Evolutionary conservation across 1,140 invertebrate species (phyloP).

Genomic region (Paralvinella palmiformis): DNA sequence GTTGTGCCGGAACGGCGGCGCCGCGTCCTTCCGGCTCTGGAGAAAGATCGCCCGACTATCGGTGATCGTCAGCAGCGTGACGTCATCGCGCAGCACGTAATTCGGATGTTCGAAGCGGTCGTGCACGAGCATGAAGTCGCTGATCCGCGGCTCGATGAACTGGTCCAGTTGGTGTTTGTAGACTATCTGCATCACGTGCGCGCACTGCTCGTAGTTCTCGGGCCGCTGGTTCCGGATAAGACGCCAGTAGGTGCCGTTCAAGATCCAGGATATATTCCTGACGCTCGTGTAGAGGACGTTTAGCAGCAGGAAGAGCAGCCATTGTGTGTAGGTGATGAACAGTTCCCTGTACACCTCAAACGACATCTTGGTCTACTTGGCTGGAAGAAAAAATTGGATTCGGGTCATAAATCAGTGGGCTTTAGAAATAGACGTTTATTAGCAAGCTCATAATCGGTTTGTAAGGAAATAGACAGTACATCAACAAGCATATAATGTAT

Average conservation of each 20-base stretch:
- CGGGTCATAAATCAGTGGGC: too few relatives aligned
- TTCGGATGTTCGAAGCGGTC: slow-evolving; percentile 8
- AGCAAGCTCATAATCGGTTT: too few relatives aligned
- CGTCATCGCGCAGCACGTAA: slow-evolving; percentile 14
- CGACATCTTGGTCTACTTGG: too few relatives aligned
- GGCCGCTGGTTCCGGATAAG: not conserved
- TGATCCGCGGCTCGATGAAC: not conserved
- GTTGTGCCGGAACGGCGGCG: not conserved
- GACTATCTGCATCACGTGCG: not conserved
- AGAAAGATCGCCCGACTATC: slow-evolving; percentile 15
- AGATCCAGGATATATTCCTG: not conserved
- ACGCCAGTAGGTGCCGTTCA: not conserved
- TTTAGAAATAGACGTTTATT: too few relatives aligned
- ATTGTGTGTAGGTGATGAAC: too few relatives aligned
- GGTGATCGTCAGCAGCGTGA: slow-evolving; percentile 3
- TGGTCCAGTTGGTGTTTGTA: not conserved
- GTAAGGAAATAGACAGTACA: too few relatives aligned
- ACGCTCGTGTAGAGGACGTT: too few relatives aligned
- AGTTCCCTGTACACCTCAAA: too few relatives aligned
- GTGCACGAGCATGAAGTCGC: slow-evolving; percentile 10
- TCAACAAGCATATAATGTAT: too few relatives aligned
- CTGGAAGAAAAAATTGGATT: too few relatives aligned
- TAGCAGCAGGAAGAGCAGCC: too few relatives aligned
- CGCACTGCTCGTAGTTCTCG: not conserved
- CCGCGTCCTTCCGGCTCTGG: not conserved